Conservation (phyloP, 2,797 vertebrate genomes). For the Peromyscus aztecus region DNA sequence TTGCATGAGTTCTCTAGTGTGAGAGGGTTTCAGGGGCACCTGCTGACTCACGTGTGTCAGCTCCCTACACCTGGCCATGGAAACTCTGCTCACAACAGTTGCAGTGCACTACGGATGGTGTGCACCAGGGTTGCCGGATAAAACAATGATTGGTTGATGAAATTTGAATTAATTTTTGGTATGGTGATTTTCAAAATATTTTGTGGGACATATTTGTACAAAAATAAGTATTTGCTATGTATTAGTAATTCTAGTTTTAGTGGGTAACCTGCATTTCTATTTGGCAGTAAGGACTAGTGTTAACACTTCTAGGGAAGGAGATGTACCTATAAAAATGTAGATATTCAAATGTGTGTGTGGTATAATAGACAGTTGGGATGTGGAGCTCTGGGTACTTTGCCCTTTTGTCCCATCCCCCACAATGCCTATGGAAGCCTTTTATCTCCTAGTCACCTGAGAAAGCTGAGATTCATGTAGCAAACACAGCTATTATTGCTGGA, state of each 20-base stretch:
- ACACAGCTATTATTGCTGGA: background rate
- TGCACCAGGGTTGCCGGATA: background rate
- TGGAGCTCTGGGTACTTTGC: background rate
- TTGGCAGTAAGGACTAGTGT: background rate
- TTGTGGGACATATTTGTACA: background rate
- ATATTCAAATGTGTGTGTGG: background rate
- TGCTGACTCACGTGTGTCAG: background rate
- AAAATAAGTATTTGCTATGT: background rate
- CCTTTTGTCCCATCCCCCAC: background rate
- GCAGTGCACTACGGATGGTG: no score
- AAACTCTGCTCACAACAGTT: background rate
- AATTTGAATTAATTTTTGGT: background rate
- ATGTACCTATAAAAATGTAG: background rate
- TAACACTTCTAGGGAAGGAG: background rate
- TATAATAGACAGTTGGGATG: no score
- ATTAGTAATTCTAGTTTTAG: background rate
- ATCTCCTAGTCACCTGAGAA: background rate
- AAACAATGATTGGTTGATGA: background rate
- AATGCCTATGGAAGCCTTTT: background rate
- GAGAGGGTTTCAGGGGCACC: background rate
- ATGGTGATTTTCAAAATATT: background rate
- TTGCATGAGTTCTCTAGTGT: background rate
- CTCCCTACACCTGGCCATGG: background rate
- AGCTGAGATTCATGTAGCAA: background rate
- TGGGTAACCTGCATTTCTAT: background rate